Percentiles rank a stretch among this genome's conserved stretches.
Evolutionary conservation across 2,113 vertebrate species (phyloP).

Genomic region (Herpailurus yagouaroundi): DNA sequence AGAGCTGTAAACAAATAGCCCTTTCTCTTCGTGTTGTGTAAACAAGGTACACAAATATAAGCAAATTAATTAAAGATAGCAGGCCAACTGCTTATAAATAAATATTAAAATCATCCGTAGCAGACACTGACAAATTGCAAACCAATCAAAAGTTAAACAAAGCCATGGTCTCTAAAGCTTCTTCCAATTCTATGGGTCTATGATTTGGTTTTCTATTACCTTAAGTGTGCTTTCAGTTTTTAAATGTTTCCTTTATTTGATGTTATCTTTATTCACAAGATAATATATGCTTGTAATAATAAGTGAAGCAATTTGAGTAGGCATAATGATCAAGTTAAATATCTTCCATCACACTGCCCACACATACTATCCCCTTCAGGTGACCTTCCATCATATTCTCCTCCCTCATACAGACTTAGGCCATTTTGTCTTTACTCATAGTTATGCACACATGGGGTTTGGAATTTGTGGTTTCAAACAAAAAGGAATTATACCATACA

Average conservation of each 20-base stretch:
- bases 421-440: not conserved
- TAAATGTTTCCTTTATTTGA: not conserved
- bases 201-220: not conserved
- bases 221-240: not conserved
- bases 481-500: not conserved
- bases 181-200: not conserved
- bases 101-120: not conserved
- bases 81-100: not conserved
- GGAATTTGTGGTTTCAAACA: not conserved
- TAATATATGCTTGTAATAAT: not conserved
- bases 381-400: not conserved
- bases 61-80: not conserved
- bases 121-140: not conserved
- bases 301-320: not conserved
- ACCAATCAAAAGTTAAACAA: not conserved
- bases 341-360: not conserved
- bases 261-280: not conserved
- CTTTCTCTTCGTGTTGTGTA: not conserved
- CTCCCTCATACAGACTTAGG: not conserved
- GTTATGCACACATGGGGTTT: not conserved
- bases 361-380: not conserved
- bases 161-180: not conserved
- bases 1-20: not conserved
- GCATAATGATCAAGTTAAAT: not conserved
- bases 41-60: not conserved